Evolutionary conservation across 2,113 vertebrate genomes (phyloP).

Genomic region (Dasyornis broadbenti): DNA sequence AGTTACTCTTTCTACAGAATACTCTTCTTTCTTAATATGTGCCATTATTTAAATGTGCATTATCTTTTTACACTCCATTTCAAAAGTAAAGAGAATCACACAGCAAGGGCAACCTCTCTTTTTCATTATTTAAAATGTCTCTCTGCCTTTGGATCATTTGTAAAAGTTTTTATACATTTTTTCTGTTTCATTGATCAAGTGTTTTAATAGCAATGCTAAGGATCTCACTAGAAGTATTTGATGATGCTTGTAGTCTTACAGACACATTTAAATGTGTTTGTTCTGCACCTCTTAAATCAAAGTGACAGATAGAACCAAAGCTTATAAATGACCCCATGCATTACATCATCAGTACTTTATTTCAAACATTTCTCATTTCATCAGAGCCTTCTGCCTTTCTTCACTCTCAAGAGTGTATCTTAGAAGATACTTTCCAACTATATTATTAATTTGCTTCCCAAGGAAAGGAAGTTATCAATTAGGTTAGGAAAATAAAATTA

Average conservation of each 20-base stretch:
- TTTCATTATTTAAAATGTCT: background rate
- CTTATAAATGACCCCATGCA: background rate
- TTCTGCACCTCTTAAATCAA: background rate
- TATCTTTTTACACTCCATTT: background rate
- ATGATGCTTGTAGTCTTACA: background rate
- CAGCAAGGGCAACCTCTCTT: background rate
- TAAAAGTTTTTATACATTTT: background rate
- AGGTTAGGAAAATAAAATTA: constrained; percentile 1
- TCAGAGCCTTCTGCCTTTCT: background rate
- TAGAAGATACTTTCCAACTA: background rate
- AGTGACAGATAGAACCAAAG: background rate
- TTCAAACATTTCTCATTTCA: background rate
- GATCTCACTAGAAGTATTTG: background rate
- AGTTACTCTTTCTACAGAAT: background rate
- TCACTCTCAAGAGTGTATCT: background rate
- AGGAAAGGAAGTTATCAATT: background rate
- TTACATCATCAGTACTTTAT: background rate
- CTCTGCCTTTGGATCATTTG: background rate
- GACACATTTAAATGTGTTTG: background rate
- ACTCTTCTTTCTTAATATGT: background rate
- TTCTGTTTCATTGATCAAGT: background rate
- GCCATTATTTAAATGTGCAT: background rate
- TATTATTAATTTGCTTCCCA: background rate
- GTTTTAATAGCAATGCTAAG: background rate
- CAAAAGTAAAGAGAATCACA: background rate